These are phyloP conservation scores for Netelia inedita DNA, from an alignment of 2,888 invertebrate species.

Conservation along the genomic window DNA sequence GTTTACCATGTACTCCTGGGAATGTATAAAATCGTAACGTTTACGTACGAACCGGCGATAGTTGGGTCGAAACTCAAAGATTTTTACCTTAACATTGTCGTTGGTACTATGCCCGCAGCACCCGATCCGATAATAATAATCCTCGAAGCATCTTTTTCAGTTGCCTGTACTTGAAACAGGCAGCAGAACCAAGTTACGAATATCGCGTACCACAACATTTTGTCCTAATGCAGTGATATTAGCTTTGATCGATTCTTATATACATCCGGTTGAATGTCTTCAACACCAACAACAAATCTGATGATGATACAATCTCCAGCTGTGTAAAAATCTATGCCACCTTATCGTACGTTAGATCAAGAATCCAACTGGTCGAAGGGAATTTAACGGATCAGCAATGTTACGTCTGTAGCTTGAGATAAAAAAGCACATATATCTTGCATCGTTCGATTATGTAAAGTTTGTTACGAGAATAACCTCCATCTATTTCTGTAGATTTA, in stretches of 20 bases:
- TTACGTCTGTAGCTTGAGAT: not conserved
- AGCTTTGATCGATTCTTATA: slow-evolving; percentile 12
- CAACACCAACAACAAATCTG: not conserved
- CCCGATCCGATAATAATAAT: slow-evolving; percentile 87
- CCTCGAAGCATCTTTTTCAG: slow-evolving; percentile 57
- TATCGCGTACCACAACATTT: slow-evolving; percentile 33
- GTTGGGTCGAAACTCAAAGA: too few species aligned
- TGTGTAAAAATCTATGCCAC: not conserved
- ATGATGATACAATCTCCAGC: too few species aligned
- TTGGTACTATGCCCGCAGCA: slow-evolving; percentile 86
- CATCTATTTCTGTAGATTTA: not conserved
- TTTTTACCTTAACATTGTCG: slow-evolving; percentile 86
- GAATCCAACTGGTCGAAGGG: not conserved
- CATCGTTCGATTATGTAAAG: slow-evolving; percentile 3
- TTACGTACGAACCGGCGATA: too few species aligned
- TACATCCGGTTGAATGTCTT: not conserved
- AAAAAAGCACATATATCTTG: not conserved
- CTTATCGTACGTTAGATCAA: not conserved
- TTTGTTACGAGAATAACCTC: not conserved
- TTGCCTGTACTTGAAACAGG: slow-evolving; percentile 10
- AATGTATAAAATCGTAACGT: not conserved
- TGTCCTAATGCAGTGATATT: not conserved
- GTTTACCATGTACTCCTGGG: slow-evolving; percentile 88
- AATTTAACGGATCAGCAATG: not conserved
- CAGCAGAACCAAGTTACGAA: slow-evolving; percentile 31